Evolutionary conservation across 2,797 vertebrate species (phyloP), one percentile per base, ranked within the genome.

Genomic region (Danio aesculapii): DNA sequence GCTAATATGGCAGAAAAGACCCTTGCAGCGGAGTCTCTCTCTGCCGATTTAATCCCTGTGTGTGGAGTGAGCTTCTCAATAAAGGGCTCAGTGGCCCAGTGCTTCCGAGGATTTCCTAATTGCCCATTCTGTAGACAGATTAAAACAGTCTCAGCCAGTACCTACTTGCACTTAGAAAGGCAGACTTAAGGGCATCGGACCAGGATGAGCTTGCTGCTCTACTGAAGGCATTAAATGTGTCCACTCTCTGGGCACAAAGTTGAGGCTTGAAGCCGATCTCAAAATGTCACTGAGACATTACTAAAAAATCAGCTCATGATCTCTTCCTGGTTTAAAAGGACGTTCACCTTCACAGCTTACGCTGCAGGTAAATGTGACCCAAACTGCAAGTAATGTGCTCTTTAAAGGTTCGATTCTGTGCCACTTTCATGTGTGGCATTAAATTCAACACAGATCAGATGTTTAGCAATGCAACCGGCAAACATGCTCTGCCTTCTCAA

Each of bases 1-100:
- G 82, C 87, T 88, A 90, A 90, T 90, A 86, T 88, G 87, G 87
- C 87, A 88, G 89, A 89, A 90, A 88, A 90, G 87, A 83, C 86
- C 84, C 87, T 87, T 88, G 84, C 77, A 88, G 73, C 59, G 70
- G 84, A 89, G 84, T 86, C 86, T 85, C 85, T 85, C 86, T 85
- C 63, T 67, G 84, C 77, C 59, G 61, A 78, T 76, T 85, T 84
- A 86, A 86, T 86, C 83, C 77, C 70, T 81, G 74, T 85, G 86
- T 87, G 84, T 64, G 55, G 57, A 81, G 84, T 75, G 66, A 86
- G 81, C 86, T 86, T 62, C 53, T 77, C 53, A 73, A 87, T 86
- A 87, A 89, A 88, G 81, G 81, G 86, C 82, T 88, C 87, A 84
- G 77, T 84, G 84, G 81, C 78, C 85, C 73, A 73, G 68, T 84